These are phyloP conservation scores for Tychaedon coryphoeus DNA, from an alignment of 2,113 vertebrate genomes.

Conservation along the genomic window DNA sequence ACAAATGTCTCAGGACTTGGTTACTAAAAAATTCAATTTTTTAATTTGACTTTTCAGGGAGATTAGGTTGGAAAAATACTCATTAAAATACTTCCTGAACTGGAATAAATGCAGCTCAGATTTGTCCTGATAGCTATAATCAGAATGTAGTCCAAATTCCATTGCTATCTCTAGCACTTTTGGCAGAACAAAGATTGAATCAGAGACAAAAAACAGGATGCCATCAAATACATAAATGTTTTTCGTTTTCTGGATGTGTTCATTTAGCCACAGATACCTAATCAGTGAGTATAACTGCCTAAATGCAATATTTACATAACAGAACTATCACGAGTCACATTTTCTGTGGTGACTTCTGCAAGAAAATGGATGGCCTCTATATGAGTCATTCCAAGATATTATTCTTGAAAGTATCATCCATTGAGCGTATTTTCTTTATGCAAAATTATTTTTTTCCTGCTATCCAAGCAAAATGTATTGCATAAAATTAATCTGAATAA, in stretches of 20 bases:
- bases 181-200: constrained; percentile 10
- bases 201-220: not conserved
- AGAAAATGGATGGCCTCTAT: not conserved
- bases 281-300: not conserved
- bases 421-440: not conserved
- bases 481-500: not conserved
- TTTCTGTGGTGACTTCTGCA: not conserved
- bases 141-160: constrained; percentile 18
- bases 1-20: not conserved
- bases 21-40: not conserved
- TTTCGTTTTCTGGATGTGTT: not conserved
- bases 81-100: not conserved
- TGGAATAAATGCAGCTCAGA: not conserved
- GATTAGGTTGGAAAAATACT: not conserved
- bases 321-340: not conserved
- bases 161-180: constrained; percentile 11
- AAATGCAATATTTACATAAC: not conserved
- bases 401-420: not conserved
- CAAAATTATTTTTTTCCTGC: not conserved
- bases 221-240: not conserved
- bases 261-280: constrained; percentile 1
- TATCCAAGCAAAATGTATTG: not conserved
- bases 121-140: not conserved
- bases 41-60: not conserved
- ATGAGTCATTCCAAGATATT: not conserved